Conservation (phyloP, 2,888 invertebrate species). For the Napeogenes inachia region DNA sequence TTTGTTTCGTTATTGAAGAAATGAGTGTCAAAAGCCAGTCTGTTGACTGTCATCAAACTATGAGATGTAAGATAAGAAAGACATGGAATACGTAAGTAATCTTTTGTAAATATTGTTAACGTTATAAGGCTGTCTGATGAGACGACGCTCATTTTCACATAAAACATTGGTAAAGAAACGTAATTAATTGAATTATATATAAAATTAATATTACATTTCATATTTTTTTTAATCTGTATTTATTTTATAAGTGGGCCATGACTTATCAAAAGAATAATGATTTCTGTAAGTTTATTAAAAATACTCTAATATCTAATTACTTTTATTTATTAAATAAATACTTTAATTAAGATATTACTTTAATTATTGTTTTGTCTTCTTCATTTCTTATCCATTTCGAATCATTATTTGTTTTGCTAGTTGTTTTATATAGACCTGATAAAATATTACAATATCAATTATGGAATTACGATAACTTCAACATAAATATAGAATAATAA, state of each 20-base stretch:
- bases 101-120: constrained; percentile 65
- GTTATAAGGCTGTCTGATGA: constrained; percentile 44
- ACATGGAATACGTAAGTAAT: constrained; percentile 51
- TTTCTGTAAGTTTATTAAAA: constrained; percentile 59
- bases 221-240: neutral
- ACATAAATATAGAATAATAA: too few species aligned
- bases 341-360: neutral
- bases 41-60: constrained; percentile 41
- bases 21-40: constrained; percentile 15
- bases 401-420: too few species aligned
- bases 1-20: neutral
- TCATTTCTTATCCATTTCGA: too few species aligned
- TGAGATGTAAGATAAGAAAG: constrained; percentile 53
- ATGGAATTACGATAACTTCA: too few species aligned
- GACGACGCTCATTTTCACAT: constrained; percentile 43
- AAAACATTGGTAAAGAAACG: constrained; percentile 37
- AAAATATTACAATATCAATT: too few species aligned
- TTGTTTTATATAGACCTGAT: too few species aligned
- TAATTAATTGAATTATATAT: constrained; percentile 7
- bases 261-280: constrained; percentile 53
- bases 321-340: neutral
- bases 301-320: neutral
- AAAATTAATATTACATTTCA: neutral
- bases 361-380: too few species aligned
- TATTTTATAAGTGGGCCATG: constrained; percentile 30